Base-by-base conservation (phyloP, 2,888 invertebrate genomes). In the Caenorhabditis sinica region DNA sequence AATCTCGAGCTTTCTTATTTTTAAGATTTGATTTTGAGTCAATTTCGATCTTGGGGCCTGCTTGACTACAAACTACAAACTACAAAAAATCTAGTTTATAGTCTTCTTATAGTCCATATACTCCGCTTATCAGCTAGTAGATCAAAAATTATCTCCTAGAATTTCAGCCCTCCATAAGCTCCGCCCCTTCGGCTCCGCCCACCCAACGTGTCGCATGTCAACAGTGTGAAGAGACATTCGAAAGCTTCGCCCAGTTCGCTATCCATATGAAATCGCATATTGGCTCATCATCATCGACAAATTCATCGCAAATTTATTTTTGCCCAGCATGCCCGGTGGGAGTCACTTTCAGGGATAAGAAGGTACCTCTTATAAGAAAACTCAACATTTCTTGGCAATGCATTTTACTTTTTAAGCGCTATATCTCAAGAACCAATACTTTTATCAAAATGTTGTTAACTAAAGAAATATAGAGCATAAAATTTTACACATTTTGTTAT, bases 221-320 rank as follows among this genome's bases (percentile, higher is more conserved):
- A 63, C 87, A 87, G 49, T 87, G 87, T 40, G 84, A 81, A 11
- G 72, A 86, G 15, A 65, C 75, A 13, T 87, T 87, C 23, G 80
- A 84, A 4, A 71, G 49, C 6, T 85, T 87, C 49, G 66, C 83
- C 1, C 82, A 82, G 15, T 87, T 87, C 30, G 87, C 86, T 2
- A 13, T 74, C 1, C 87, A 87, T 45, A 87, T 87, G 87, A 76
- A 77, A 49, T 53, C 33, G 5, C 87, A 87, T 45, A 63, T 87
- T 28, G 43, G 58, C 9, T 17, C 25, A n/a, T 3, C 40, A 13
- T 11, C 13, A 13, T 11, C 40, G 40, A 11, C 45, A 11, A 63
- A n/a, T 15, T 4, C 58, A 1, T 2, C 40, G 8, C 69, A 36
- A 28, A 43, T 71, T 6, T 71, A 56, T n/a, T 82, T 61, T 28